Conservation (phyloP, 2,888 invertebrate genomes). For the Lasioglossum calceatum region DNA sequence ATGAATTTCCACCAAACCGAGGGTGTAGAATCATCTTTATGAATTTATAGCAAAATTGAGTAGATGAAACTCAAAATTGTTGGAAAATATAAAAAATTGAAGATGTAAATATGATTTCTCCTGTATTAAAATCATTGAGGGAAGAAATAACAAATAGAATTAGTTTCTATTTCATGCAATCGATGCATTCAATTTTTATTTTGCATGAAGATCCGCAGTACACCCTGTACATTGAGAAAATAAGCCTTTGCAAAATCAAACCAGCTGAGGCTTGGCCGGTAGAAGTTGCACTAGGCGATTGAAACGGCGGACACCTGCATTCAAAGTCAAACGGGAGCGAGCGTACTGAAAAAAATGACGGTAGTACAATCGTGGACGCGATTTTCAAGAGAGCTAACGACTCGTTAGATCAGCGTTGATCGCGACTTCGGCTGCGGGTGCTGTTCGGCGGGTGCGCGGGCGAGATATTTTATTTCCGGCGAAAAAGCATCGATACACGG, state of each 20-base stretch:
- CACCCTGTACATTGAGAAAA: neutral
- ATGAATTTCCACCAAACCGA: too few species aligned
- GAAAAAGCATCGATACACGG: constrained; percentile 19
- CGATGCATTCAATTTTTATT: too few species aligned
- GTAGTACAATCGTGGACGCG: neutral
- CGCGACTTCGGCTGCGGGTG: neutral
- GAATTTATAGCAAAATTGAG: too few species aligned
- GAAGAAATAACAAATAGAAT: too few species aligned
- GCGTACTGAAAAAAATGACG: neutral
- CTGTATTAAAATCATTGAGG: too few species aligned
- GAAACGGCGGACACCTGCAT: neutral
- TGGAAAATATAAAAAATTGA: too few species aligned
- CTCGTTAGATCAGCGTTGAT: neutral
- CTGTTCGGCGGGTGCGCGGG: neutral
- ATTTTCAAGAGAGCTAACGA: neutral
- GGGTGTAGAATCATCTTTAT: too few species aligned
- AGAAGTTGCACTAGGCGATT: neutral
- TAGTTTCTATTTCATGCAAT: too few species aligned
- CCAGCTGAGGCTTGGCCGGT: neutral
- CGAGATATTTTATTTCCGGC: constrained; percentile 10
- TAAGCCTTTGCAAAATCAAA: neutral
- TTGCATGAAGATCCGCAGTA: too few species aligned
- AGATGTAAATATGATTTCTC: too few species aligned
- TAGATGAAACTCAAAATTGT: too few species aligned
- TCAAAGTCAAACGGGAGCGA: neutral